A percentile compares a stretch with the other conserved stretches of the same genome.
Evolutionary conservation across 2,113 vertebrate genomes (phyloP).

Genomic region (Stegastes partitus): DNA sequence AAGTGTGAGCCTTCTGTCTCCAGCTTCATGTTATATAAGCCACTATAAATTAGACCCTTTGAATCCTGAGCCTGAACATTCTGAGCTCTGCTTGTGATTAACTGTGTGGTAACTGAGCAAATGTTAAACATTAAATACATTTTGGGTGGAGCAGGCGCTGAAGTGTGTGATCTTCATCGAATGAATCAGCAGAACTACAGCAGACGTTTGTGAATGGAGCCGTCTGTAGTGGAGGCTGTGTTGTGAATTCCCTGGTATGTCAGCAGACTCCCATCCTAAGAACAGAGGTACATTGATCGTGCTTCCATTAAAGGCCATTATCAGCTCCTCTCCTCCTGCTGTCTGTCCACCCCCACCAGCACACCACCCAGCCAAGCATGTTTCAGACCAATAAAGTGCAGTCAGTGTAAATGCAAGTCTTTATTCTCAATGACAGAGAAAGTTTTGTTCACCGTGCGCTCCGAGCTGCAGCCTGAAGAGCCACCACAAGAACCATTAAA

Average conservation of each 20-base stretch:
- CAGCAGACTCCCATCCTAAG: constrained; percentile 37
- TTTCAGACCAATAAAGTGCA: constrained; percentile 37
- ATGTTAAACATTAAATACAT: background rate
- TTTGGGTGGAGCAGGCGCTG: background rate
- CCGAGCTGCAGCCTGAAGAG: constrained; percentile 22
- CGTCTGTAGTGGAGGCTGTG: background rate
- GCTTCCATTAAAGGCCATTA: constrained; percentile 18
- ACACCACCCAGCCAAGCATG: constrained; percentile 21
- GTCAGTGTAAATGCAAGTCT: constrained; percentile 50
- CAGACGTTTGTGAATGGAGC: background rate
- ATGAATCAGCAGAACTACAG: background rate
- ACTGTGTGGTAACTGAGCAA: too few relatives aligned
- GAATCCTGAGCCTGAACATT: too few relatives aligned
- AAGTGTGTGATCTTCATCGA: background rate
- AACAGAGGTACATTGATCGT: constrained; percentile 49
- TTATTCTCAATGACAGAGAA: constrained; percentile 62
- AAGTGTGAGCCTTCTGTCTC: background rate
- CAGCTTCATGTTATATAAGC: background rate
- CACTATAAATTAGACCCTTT: background rate
- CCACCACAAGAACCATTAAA: constrained; percentile 20
- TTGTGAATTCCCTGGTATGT: constrained; percentile 18
- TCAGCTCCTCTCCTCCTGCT: constrained; percentile 55
- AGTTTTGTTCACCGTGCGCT: constrained; percentile 42
- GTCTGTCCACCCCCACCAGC: constrained; percentile 1
- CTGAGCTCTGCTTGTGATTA: too few relatives aligned